Percentiles rank a stretch among this genome's conserved stretches.
Evolutionary conservation across 2,888 invertebrate species (phyloP).

Genomic region (Atrina japonica): DNA sequence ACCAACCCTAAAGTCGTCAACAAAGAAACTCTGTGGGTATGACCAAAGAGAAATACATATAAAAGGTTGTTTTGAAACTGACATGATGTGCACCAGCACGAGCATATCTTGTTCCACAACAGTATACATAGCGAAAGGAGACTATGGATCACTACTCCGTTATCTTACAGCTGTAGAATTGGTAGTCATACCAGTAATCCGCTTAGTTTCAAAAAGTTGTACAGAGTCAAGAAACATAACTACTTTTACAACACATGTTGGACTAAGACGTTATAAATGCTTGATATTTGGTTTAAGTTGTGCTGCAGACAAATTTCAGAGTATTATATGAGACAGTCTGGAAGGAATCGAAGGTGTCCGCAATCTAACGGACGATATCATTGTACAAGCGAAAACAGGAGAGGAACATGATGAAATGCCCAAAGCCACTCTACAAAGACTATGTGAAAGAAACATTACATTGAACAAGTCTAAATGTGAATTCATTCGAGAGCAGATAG

Average conservation of each 20-base stretch:
- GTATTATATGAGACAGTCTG: conserved; percentile 14
- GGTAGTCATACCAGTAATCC: conserved; percentile 20
- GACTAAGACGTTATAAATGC: conserved; percentile 20
- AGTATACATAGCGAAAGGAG: conserved; percentile 17
- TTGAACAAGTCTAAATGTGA: conserved; percentile 40
- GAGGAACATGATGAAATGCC: conserved; percentile 34
- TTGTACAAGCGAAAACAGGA: conserved; percentile 33
- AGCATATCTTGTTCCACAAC: neutral
- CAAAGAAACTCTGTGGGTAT: conserved; percentile 11
- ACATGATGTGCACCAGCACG: neutral
- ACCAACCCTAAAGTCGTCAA: neutral
- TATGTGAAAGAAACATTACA: conserved; percentile 36
- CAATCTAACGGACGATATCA: conserved; percentile 44
- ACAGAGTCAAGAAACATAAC: conserved; percentile 42
- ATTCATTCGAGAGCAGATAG: conserved; percentile 31
- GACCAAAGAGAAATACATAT: neutral
- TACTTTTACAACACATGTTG: conserved; percentile 30
- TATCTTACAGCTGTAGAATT: conserved; percentile 30
- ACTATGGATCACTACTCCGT: conserved; percentile 10
- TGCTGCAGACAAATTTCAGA: conserved; percentile 46
- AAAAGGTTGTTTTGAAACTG: conserved; percentile 7
- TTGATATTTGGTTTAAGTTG: conserved; percentile 15
- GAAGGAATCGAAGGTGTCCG: conserved; percentile 24
- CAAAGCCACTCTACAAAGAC: conserved; percentile 13
- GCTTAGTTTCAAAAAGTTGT: conserved; percentile 3